These are phyloP conservation scores for Patella pellucida DNA, from an alignment of 2,888 invertebrate species.

Conservation along the genomic window DNA sequence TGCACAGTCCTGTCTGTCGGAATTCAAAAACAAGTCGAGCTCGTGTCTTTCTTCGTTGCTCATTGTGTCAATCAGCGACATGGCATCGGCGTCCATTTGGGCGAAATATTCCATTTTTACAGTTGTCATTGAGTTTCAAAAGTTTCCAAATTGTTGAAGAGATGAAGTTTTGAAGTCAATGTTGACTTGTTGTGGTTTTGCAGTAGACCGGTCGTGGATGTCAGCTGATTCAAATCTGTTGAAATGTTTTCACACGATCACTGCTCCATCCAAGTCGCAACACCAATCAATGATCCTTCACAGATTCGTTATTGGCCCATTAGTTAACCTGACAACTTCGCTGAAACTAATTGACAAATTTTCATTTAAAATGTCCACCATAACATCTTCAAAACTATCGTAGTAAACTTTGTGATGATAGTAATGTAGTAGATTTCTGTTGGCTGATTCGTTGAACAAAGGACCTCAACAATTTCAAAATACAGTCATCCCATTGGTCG, in stretches of 20 bases:
- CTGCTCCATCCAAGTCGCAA: too few relatives aligned
- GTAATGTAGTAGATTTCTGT: conserved; percentile 53
- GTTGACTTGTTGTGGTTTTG: too few relatives aligned
- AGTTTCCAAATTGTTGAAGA: too few relatives aligned
- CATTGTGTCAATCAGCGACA: conserved; percentile 37
- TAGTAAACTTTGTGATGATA: conserved; percentile 40
- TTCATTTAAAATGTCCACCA: conserved; percentile 11
- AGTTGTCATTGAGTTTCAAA: not conserved
- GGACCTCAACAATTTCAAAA: conserved; percentile 56
- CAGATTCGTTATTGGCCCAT: not conserved
- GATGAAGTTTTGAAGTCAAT: too few relatives aligned
- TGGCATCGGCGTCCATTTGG: conserved; percentile 22
- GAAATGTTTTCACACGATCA: too few relatives aligned
- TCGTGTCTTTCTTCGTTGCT: conserved; percentile 43
- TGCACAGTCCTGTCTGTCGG: conserved; percentile 31
- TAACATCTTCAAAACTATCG: conserved; percentile 10
- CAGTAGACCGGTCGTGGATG: too few relatives aligned
- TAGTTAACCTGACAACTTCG: not conserved
- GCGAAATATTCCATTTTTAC: conserved; percentile 29
- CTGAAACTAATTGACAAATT: conserved; percentile 7
- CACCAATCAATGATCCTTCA: not conserved
- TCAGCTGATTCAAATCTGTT: too few relatives aligned
- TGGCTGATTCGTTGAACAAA: conserved; percentile 52
- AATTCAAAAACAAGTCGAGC: conserved; percentile 43
- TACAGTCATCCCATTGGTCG: conserved; percentile 47